These are phyloP conservation scores for Perca fluviatilis DNA, from an alignment of 2,113 vertebrate genomes.

Conservation along the genomic window DNA sequence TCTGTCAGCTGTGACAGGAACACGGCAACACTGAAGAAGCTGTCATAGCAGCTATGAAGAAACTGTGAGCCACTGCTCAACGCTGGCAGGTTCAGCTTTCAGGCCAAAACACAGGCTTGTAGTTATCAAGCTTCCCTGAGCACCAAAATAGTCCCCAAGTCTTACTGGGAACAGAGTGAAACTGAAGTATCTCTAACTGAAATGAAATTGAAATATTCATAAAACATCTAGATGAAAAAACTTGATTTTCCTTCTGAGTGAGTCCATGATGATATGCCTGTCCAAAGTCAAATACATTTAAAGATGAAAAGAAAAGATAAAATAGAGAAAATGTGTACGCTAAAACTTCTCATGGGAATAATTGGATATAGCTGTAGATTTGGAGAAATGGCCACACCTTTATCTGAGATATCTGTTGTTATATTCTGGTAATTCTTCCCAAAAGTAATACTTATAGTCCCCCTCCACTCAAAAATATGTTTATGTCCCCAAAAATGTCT, in stretches of 20 bases:
- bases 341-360: background rate
- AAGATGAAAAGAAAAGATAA: background rate
- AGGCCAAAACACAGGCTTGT: slow-evolving; percentile 18
- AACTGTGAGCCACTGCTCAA: slow-evolving; percentile 10
- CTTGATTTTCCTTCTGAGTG: background rate
- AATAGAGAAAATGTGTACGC: background rate
- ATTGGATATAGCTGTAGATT: background rate
- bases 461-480: too few relatives aligned
- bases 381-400: background rate
- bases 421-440: background rate
- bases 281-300: background rate
- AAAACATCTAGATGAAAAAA: background rate
- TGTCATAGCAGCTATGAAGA: slow-evolving; percentile 5
- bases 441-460: too few relatives aligned
- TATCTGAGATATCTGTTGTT: background rate
- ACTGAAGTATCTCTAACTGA: background rate
- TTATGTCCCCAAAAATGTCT: too few relatives aligned
- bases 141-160: background rate
- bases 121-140: background rate
- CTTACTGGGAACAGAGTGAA: background rate
- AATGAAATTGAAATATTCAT: background rate
- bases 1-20: slow-evolving; percentile 32
- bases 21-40: background rate
- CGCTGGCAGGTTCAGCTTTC: slow-evolving; percentile 21
- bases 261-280: background rate